Percentiles rank a stretch among this genome's conserved stretches.
Evolutionary conservation across 2,113 vertebrate genomes (phyloP).

Genomic region (Cyprinodon variegatus): DNA sequence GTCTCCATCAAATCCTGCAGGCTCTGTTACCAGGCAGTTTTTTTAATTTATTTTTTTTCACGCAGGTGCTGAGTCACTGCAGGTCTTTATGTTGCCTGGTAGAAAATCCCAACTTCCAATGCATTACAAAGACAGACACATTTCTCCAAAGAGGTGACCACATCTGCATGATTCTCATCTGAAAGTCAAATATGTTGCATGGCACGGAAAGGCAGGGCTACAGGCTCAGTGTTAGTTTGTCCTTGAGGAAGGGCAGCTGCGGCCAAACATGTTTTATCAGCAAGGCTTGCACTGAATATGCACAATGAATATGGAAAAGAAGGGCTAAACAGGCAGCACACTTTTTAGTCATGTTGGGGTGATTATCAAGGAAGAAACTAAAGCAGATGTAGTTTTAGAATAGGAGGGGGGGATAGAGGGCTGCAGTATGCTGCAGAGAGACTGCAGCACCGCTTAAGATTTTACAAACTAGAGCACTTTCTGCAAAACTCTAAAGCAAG

Average conservation of each 20-base stretch:
- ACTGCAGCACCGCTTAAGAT: slow-evolving; percentile 27
- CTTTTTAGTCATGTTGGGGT: slow-evolving; percentile 6
- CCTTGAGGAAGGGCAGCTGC: slow-evolving; percentile 7
- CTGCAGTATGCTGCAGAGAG: slow-evolving; percentile 55
- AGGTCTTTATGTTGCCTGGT: slow-evolving; percentile 17
- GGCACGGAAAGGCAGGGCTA: neutral
- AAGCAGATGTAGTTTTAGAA: slow-evolving; percentile 31
- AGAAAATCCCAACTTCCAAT: slow-evolving; percentile 7
- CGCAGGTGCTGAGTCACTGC: slow-evolving; percentile 73
- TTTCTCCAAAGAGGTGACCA: neutral
- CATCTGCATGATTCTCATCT: slow-evolving; percentile 1
- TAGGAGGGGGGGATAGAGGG: slow-evolving; percentile 16
- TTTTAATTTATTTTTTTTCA: neutral
- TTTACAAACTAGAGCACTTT: slow-evolving; percentile 7
- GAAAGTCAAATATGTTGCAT: neutral
- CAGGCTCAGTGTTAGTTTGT: slow-evolving; percentile 11
- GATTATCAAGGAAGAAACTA: neutral
- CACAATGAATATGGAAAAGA: slow-evolving; percentile 1
- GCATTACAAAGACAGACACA: neutral
- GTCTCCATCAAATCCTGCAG: slow-evolving; percentile 32
- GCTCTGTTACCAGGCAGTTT: slow-evolving; percentile 65
- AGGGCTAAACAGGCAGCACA: slow-evolving; percentile 41
- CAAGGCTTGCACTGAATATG: neutral
- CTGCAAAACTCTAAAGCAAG: neutral
- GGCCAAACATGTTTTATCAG: neutral